Conservation (phyloP, 2,797 vertebrate genomes). For the Helarctos malayanus region DNA sequence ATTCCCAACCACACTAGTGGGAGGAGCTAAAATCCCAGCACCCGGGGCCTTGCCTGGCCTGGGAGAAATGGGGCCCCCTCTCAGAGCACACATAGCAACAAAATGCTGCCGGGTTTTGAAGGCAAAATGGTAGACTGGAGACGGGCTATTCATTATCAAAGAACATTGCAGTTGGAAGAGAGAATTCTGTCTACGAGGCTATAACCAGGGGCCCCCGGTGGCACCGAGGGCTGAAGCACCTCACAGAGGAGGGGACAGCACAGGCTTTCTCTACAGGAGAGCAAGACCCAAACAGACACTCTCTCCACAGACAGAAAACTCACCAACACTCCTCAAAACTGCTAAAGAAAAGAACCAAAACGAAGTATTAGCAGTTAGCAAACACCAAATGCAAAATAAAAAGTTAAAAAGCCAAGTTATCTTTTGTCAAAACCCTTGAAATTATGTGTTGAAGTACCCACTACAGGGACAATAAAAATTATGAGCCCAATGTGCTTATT, state of each 20-base stretch:
- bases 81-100: background rate
- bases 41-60: accelerated
- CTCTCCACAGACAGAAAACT: constrained; percentile 92
- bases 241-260: constrained; percentile 72
- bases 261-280: constrained; percentile 79
- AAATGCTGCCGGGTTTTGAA: background rate
- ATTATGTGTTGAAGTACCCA: background rate
- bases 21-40: background rate
- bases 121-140: background rate
- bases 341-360: constrained; percentile 93
- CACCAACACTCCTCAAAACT: constrained; percentile 99
- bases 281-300: constrained; percentile 85
- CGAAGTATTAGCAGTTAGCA: constrained; percentile 90
- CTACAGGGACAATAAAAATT: background rate
- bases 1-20: accelerated
- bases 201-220: constrained; percentile 71
- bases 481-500: background rate
- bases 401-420: constrained; percentile 69
- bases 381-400: constrained; percentile 87
- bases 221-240: constrained; percentile 72
- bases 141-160: constrained; percentile 89
- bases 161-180: constrained; percentile 87
- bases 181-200: constrained; percentile 66
- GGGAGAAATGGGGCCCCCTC: background rate
- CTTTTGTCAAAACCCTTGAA: constrained; percentile 56